phyloP scores from a whole-genome alignment of 2,113 vertebrate species.

The Geococcyx californianus region DNA sequence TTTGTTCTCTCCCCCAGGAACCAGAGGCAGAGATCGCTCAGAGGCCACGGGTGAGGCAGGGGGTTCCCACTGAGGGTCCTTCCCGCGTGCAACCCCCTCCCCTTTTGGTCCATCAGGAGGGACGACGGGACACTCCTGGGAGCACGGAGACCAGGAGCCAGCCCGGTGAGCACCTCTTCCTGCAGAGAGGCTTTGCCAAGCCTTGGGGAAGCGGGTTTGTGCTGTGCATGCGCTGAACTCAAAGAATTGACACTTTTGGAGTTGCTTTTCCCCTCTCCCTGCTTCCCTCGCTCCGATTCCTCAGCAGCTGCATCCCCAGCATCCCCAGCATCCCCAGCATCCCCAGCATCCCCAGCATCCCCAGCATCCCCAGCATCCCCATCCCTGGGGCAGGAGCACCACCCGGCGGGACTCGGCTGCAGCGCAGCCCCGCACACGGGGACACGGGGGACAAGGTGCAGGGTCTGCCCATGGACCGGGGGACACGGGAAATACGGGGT shows the following conservation, averaged over 20 bases:
- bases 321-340: too few species aligned
- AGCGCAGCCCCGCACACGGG: neutral
- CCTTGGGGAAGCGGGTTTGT: neutral
- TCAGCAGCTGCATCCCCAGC: too few species aligned
- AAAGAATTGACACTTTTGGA: accelerated
- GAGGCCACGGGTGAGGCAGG: neutral
- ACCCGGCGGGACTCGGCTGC: slow-evolving; percentile 43
- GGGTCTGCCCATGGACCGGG: too few species aligned
- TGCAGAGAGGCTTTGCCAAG: neutral
- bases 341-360: too few species aligned
- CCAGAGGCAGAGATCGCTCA: neutral
- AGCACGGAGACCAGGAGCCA: accelerated
- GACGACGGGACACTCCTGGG: neutral
- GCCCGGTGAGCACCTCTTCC: neutral
- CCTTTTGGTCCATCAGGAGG: neutral
- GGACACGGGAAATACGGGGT: too few species aligned
- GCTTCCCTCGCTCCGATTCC: accelerated
- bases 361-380: neutral
- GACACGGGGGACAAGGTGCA: too few species aligned
- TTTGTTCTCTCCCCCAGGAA: neutral
- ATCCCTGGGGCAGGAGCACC: slow-evolving; percentile 33
- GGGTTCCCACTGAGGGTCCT: neutral
- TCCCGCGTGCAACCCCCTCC: accelerated
- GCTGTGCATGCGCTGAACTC: accelerated
- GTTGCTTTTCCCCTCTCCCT: neutral